Evolutionary conservation across 2,888 invertebrate genomes (phyloP).

Genomic region (Lycia hirtaria): DNA sequence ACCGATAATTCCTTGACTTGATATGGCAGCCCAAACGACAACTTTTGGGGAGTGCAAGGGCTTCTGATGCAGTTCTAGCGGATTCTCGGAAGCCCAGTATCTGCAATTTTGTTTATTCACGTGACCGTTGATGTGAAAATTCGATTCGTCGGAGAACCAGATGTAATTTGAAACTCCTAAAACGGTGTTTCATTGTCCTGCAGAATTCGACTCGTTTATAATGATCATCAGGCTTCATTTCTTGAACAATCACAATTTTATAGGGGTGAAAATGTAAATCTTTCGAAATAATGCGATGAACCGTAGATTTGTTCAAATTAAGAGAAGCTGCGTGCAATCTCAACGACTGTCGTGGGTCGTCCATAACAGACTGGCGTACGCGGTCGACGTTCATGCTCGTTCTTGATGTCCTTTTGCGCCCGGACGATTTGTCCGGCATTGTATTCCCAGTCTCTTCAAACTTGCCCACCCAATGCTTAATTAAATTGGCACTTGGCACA

Average conservation of each 20-base stretch:
- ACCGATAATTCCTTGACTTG: constrained; percentile 13
- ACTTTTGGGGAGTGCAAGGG: constrained; percentile 34
- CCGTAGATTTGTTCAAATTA: constrained; percentile 27
- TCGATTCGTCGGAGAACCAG: constrained; percentile 31
- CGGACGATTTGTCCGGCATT: no score
- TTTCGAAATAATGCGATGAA: constrained; percentile 38
- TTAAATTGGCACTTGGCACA: no score
- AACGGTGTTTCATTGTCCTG: constrained; percentile 30
- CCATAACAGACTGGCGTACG: no score
- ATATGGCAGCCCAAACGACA: constrained; percentile 27
- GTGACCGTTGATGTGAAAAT: constrained; percentile 35
- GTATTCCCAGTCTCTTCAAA: no score
- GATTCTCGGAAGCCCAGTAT: constrained; percentile 36
- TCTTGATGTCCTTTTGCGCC: no score
- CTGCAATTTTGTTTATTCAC: constrained; percentile 36
- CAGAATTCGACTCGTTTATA: constrained; percentile 43
- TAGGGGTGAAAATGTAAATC: constrained; percentile 10
- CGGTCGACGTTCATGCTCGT: no score
- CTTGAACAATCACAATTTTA: constrained; percentile 43
- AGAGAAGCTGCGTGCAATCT: constrained; percentile 24
- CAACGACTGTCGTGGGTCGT: no score
- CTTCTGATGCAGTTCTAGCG: constrained; percentile 38
- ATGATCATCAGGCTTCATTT: constrained; percentile 46
- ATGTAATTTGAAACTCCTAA: constrained; percentile 41
- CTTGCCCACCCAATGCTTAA: no score